Conservation (phyloP, 2,797 vertebrate genomes). For the Ciconia nigra region DNA sequence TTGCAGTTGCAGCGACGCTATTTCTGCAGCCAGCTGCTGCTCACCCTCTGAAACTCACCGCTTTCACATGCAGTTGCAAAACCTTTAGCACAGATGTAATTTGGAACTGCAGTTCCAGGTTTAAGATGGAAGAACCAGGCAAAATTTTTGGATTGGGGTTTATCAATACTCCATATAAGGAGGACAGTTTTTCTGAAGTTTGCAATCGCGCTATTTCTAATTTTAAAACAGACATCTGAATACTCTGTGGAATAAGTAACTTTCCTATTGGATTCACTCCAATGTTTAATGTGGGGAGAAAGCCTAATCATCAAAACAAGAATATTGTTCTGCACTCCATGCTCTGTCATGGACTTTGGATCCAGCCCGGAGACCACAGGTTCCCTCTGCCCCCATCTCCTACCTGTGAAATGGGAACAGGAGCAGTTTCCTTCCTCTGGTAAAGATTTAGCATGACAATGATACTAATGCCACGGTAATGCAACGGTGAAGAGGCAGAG, state of each 20-base stretch:
- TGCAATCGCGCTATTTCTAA: not conserved
- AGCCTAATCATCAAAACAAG: not conserved
- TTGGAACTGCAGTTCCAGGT: not conserved
- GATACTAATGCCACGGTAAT: accelerated
- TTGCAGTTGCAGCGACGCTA: not conserved
- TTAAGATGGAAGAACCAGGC: not conserved
- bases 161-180: not conserved
- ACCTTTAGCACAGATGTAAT: not conserved
- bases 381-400: not conserved
- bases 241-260: not conserved
- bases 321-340: not conserved
- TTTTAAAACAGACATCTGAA: not conserved
- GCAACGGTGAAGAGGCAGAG: not conserved
- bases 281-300: not conserved
- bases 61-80: not conserved
- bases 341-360: not conserved
- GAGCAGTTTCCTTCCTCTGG: not conserved
- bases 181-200: not conserved
- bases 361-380: not conserved
- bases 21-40: not conserved
- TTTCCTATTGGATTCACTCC: not conserved
- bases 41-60: not conserved
- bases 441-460: accelerated
- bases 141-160: not conserved
- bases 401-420: not conserved